Percentiles rank a stretch among this genome's conserved stretches.
These are phyloP conservation scores for Bombycilla garrulus DNA, from an alignment of 2,113 vertebrate genomes.

Conservation along the genomic window DNA sequence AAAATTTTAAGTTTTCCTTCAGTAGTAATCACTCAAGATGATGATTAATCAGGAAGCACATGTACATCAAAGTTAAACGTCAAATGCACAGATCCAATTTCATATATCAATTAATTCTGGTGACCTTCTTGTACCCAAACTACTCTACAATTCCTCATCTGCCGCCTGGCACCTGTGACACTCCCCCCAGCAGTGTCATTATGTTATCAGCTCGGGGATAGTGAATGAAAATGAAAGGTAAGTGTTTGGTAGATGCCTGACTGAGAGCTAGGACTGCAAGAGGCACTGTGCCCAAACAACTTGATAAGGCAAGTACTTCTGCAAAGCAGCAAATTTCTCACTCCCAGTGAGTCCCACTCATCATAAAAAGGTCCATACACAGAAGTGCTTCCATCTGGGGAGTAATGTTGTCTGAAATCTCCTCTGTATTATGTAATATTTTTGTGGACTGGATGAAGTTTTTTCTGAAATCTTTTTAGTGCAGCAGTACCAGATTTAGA, in stretches of 20 bases:
- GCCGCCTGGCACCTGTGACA: neutral
- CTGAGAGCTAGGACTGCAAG: neutral
- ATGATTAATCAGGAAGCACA: neutral
- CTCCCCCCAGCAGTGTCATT: neutral
- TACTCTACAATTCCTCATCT: neutral
- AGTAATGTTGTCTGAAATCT: neutral
- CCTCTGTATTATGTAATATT: neutral
- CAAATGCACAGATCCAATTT: neutral
- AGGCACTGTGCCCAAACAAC: neutral
- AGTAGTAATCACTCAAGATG: neutral
- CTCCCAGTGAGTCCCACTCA: neutral
- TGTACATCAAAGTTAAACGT: neutral
- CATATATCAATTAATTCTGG: neutral
- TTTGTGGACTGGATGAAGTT: neutral
- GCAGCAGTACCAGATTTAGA: neutral
- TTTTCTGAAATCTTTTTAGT: neutral
- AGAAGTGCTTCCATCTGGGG: neutral
- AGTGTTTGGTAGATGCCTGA: neutral
- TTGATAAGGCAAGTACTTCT: neutral
- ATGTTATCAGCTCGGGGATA: neutral
- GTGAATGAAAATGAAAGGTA: neutral
- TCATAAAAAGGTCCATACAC: neutral
- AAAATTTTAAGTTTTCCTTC: neutral
- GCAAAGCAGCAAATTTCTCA: neutral
- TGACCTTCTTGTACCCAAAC: neutral